Percentiles rank a stretch among this genome's conserved stretches.
These are phyloP conservation scores for Nymphalis io DNA, from an alignment of 1,140 invertebrate species.

Conservation along the genomic window DNA sequence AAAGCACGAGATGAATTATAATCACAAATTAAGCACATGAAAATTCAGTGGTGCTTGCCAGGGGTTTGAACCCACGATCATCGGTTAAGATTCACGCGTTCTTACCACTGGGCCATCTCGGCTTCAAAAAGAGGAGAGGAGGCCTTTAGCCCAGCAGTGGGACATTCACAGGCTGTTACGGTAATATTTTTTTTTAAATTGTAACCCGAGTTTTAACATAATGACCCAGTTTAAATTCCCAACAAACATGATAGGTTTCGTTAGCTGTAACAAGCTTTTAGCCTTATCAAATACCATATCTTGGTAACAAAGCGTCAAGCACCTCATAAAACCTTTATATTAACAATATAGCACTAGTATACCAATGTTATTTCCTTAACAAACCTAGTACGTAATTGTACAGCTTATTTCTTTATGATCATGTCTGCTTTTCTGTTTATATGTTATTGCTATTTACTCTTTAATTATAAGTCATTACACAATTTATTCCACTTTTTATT, in stretches of 20 bases:
- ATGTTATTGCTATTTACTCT: too few relatives aligned
- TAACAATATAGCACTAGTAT: not conserved
- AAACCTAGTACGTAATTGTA: not conserved
- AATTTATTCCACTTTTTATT: too few relatives aligned
- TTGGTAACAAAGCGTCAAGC: constrained; percentile 12
- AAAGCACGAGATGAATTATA: too few relatives aligned
- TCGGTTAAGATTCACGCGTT: too few relatives aligned
- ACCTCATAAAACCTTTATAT: constrained; percentile 13
- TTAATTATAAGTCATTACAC: too few relatives aligned
- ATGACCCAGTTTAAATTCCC: constrained; percentile 32
- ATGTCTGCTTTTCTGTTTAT: not conserved
- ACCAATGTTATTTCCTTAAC: constrained; percentile 8
- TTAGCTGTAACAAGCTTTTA: not conserved
- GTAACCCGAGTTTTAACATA: constrained; percentile 18
- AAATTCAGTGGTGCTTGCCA: too few relatives aligned
- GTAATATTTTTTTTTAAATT: not conserved
- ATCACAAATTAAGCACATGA: too few relatives aligned
- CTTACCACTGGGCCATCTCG: too few relatives aligned
- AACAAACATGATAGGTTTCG: constrained; percentile 25
- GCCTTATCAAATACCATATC: constrained; percentile 22
- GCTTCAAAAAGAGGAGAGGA: too few relatives aligned
- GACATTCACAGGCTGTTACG: too few relatives aligned
- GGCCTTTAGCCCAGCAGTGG: too few relatives aligned
- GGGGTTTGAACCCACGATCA: too few relatives aligned
- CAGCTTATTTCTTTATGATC: not conserved